Evolutionary conservation across 2,113 vertebrate species (phyloP), one percentile per base, ranked within the genome.

Genomic region (Engraulis encrasicolus): DNA sequence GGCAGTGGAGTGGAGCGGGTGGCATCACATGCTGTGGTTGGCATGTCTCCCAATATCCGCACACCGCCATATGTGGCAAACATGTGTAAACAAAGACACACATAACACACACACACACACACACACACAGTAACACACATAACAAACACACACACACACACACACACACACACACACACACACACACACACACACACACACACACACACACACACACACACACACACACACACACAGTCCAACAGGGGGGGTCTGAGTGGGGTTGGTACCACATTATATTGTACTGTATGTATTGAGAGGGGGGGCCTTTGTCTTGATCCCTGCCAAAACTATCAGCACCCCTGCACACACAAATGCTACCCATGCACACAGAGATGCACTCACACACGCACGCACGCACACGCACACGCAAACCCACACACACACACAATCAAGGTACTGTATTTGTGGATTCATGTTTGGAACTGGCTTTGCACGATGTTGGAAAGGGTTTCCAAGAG

Each of bases 401-500:
- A 71, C 27, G 3, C 9, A 34, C 9, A 71, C 23, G 15, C 66
- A 31, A 9, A 71, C 12, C 27, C 27, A 14, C 27, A 74, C 66
- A 34, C 54, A 58, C 2, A 1, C 58, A 61, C 54, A 34, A 45
- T 45, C 4, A 3, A 45, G n/a, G 40, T 9, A 45, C 40, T 3
- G 40, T 9, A 45, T 45, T 74, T 34, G 66, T 34, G 66, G 66
- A 31, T 31, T 74, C 12, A 74, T 31, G 23, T 74, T 74, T 36
- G 89, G 89, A 85, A 88, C 89, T 91, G 66, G 37, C 38, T 52
- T 85, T 86, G 86, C 78, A 83, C 78, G 84, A 79, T 83, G 19
- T 58, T 91, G 87, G 91, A 85, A 88, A 49, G 80, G 82, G 78
- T 89, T 90, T 85, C 89, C 85, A 89, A 54, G 83, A 49, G 79